Evolutionary conservation across 2,113 vertebrate species (phyloP).

Genomic region (Semicossyphus pulcher): DNA sequence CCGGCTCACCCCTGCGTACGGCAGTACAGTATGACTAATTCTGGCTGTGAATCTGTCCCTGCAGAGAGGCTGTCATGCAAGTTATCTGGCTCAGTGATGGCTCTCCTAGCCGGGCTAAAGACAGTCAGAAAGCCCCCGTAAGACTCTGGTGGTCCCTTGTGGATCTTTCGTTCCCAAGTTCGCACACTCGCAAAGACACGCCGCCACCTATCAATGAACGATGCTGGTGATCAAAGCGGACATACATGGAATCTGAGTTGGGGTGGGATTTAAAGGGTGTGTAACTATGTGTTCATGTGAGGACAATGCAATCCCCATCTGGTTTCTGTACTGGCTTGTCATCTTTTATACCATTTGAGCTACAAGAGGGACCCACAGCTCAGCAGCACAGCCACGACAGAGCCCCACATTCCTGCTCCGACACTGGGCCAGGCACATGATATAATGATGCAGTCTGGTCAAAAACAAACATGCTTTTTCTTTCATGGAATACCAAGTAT

Average conservation of each 20-base stretch:
- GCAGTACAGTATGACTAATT: conserved; percentile 63
- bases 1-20: conserved; percentile 44
- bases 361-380: conserved; percentile 40
- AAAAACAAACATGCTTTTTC: conserved; percentile 40
- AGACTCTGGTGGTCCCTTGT: conserved; percentile 41
- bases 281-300: conserved; percentile 48
- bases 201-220: background rate
- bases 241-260: conserved; percentile 7
- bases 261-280: conserved; percentile 6
- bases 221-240: conserved; percentile 34
- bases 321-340: conserved; percentile 70
- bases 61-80: conserved; percentile 61
- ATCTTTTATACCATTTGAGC: conserved; percentile 52
- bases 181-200: conserved; percentile 4
- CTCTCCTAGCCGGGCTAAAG: conserved; percentile 54
- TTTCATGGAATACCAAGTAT: conserved; percentile 13
- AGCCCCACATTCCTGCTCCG: conserved; percentile 8
- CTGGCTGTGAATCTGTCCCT: conserved; percentile 52
- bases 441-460: conserved; percentile 16
- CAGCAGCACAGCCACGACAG: background rate
- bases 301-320: conserved; percentile 68
- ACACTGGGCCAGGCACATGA: conserved; percentile 13
- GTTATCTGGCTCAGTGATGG: conserved; percentile 55
- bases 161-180: conserved; percentile 34
- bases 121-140: conserved; percentile 39